Percentiles rank a stretch among this genome's conserved stretches.
Conservation (phyloP, 2,113 vertebrate genomes). For the Crotalus tigris region DNA sequence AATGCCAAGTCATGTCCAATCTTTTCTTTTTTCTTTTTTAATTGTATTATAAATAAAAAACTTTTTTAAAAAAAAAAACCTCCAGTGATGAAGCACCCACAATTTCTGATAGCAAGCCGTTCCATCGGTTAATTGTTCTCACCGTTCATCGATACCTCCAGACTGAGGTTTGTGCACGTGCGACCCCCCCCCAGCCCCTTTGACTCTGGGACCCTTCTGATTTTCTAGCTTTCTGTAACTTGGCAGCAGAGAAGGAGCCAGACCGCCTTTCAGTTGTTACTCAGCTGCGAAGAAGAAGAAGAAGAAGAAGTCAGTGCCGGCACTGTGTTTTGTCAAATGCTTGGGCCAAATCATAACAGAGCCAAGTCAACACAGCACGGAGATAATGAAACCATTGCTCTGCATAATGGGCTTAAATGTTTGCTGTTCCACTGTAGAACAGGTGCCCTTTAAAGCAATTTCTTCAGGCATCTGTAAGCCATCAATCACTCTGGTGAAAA, state of each 20-base stretch:
- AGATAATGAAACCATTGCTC: constrained; percentile 43
- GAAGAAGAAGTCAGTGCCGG: neutral
- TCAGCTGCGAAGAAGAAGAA: constrained; percentile 20
- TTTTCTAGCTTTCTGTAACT: constrained; percentile 12
- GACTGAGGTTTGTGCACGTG: neutral
- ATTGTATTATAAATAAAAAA: too few species aligned
- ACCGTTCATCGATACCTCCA: too few species aligned
- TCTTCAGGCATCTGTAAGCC: constrained; percentile 56
- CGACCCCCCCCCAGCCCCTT: constrained; percentile 3
- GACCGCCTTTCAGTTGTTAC: neutral
- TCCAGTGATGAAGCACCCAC: too few species aligned
- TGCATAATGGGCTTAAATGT: constrained; percentile 56
- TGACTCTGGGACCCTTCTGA: neutral
- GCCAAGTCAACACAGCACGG: constrained; percentile 43
- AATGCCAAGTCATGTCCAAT: too few species aligned
- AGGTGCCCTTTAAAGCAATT: constrained; percentile 62
- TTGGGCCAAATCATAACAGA: constrained; percentile 27
- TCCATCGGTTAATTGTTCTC: too few species aligned
- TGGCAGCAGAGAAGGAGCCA: constrained; percentile 20
- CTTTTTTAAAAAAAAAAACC: too few species aligned
- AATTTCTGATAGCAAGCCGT: too few species aligned
- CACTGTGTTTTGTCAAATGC: constrained; percentile 30
- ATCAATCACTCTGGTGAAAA: constrained; percentile 56
- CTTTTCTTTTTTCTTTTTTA: too few species aligned
- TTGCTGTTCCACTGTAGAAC: constrained; percentile 56